Percentiles rank a stretch among this genome's conserved stretches.
phyloP scores from a whole-genome alignment of 2,113 vertebrate species.

The Thunnus thynnus region DNA sequence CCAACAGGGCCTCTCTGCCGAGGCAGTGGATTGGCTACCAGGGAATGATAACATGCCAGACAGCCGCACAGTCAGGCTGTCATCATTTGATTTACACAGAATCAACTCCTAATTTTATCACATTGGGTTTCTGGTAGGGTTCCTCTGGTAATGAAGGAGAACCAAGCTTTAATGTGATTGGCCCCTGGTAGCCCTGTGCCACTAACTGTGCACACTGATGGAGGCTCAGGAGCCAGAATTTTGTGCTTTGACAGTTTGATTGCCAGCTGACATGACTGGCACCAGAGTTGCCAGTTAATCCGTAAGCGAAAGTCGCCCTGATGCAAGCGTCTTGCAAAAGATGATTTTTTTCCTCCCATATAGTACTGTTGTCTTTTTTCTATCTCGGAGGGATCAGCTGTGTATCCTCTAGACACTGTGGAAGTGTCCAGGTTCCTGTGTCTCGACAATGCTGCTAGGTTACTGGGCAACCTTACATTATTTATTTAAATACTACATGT shows the following conservation, averaged over 20 bases:
- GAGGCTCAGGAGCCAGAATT: conserved; percentile 62
- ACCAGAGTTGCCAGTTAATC: conserved; percentile 77
- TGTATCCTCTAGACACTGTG: conserved; percentile 55
- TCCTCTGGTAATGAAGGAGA: conserved; percentile 69
- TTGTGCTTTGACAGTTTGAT: conserved; percentile 76
- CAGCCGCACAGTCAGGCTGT: conserved; percentile 72
- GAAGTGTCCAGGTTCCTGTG: conserved; percentile 20
- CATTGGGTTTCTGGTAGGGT: conserved; percentile 70
- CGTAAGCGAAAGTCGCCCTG: conserved; percentile 60
- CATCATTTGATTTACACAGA: conserved; percentile 79
- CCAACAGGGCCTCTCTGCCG: conserved; percentile 89
- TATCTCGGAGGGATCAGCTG: conserved; percentile 47
- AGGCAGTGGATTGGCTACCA: conserved; percentile 91
- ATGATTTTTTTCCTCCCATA: conserved; percentile 3
- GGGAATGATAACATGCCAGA: conserved; percentile 94
- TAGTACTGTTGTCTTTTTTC: conserved; percentile 39
- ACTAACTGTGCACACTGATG: conserved; percentile 26
- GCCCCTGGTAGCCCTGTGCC: conserved; percentile 57
- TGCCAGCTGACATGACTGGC: conserved; percentile 81
- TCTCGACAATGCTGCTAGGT: not conserved
- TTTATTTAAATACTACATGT: conserved; percentile 51
- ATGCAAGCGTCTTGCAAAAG: conserved; percentile 62
- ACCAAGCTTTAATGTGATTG: conserved; percentile 69
- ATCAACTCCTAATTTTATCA: conserved; percentile 79
- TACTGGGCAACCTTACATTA: conserved; percentile 28